phyloP scores from a whole-genome alignment of 1,140 invertebrate species.

The Triops longicaudatus region DNA sequence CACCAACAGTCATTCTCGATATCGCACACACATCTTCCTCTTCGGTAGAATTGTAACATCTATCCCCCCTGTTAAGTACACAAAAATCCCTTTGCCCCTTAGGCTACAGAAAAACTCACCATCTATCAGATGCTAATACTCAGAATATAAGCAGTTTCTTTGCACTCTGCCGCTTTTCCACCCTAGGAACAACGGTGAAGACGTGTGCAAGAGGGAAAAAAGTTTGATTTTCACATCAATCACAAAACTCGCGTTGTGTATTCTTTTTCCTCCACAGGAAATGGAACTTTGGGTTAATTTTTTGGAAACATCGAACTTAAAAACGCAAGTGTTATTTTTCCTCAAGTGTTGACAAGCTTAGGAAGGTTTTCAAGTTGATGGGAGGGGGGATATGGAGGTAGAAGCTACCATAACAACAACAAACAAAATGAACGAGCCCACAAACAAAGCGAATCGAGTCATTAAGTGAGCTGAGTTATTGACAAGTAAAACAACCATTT shows the following conservation, averaged over 20 bases:
- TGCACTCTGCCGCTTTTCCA: not conserved
- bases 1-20: not conserved
- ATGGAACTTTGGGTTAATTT: slow-evolving; percentile 1
- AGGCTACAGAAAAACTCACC: not conserved
- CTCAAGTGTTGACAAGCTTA: not conserved
- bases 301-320: not conserved
- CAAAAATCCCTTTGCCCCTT: too few species aligned
- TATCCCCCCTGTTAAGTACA: too few species aligned
- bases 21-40: not conserved
- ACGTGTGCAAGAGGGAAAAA: not conserved
- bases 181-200: not conserved
- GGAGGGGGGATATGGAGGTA: not conserved
- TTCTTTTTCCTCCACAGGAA: not conserved
- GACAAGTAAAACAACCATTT: too few species aligned
- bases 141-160: slow-evolving; percentile 3
- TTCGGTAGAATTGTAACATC: not conserved
- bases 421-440: too few species aligned
- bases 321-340: not conserved
- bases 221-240: not conserved
- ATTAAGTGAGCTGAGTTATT: too few species aligned
- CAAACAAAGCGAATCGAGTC: too few species aligned
- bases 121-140: slow-evolving; percentile 13
- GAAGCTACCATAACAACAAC: not conserved
- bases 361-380: not conserved
- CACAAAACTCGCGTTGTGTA: not conserved